These are phyloP conservation scores for Nowickia ferox DNA, from an alignment of 2,888 invertebrate species.

Conservation along the genomic window DNA sequence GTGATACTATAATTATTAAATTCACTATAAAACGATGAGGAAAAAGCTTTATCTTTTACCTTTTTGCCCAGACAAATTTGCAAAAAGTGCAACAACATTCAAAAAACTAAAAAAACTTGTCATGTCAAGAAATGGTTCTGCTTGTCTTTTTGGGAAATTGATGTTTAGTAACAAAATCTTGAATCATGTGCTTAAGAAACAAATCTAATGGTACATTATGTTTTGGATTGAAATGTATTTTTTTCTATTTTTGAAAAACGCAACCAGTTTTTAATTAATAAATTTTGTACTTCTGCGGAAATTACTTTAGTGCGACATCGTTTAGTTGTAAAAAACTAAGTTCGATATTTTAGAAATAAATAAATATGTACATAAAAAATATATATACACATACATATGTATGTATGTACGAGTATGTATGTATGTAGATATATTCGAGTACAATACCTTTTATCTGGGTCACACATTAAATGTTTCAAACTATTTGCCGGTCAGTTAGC, in stretches of 20 bases:
- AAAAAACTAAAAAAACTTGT: conserved; percentile 69
- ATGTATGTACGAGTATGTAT: background rate
- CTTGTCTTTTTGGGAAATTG: conserved; percentile 50
- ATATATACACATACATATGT: background rate
- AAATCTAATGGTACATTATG: conserved; percentile 38
- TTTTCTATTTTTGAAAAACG: conserved; percentile 10
- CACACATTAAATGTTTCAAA: conserved; percentile 48
- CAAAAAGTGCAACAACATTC: conserved; percentile 50
- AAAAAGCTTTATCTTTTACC: conserved; percentile 60
- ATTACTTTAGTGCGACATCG: conserved; percentile 63
- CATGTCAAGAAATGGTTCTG: conserved; percentile 69
- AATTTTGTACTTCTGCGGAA: conserved; percentile 72
- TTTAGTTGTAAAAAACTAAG: conserved; percentile 36
- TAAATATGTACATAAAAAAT: background rate
- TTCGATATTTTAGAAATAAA: conserved; percentile 40
- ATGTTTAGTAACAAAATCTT: conserved; percentile 53
- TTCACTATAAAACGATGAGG: background rate
- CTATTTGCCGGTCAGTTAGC: conserved; percentile 32
- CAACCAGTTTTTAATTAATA: conserved; percentile 80
- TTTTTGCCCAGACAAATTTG: conserved; percentile 59
- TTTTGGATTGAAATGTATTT: conserved; percentile 44
- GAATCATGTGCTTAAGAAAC: conserved; percentile 40
- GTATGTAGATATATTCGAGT: background rate
- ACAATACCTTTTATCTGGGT: conserved; percentile 52
- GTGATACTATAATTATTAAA: background rate